Evolutionary conservation across 2,797 vertebrate species (phyloP).

Genomic region (Lepidocolaptes lacrymiger): DNA sequence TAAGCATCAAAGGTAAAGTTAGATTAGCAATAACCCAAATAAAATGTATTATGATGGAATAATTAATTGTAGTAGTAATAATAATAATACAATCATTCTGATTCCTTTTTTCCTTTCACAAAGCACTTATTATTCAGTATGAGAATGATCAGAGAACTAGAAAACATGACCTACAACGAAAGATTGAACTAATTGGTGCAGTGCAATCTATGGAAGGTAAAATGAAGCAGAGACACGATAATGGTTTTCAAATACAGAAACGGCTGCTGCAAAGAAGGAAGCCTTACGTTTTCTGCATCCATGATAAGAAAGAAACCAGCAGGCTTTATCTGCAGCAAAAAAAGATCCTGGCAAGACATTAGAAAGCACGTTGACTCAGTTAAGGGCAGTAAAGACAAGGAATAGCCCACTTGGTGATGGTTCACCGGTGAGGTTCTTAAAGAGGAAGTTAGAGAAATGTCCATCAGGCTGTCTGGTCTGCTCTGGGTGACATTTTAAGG

Average conservation of each 20-base stretch:
- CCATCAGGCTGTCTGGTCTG: background rate
- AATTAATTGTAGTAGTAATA: constrained; percentile 55
- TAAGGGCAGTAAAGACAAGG: background rate
- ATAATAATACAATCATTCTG: background rate
- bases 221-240: constrained; percentile 2
- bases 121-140: constrained; percentile 15
- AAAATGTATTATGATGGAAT: constrained; percentile 27
- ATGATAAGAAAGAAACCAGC: background rate
- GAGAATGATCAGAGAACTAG: constrained; percentile 43
- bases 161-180: background rate
- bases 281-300: background rate
- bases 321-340: background rate
- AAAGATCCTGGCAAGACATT: background rate
- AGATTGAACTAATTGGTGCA: constrained; percentile 49
- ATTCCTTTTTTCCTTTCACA: constrained; percentile 1
- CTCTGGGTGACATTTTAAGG: background rate
- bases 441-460: background rate
- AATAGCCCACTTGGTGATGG: background rate
- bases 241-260: constrained; percentile 32
- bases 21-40: constrained; percentile 19
- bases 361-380: background rate
- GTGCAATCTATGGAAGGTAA: constrained; percentile 6
- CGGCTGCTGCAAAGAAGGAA: background rate
- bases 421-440: background rate
- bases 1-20: constrained; percentile 31